Evolutionary conservation across 2,113 vertebrate species (phyloP).

Genomic region (Syngnathoides biaculeatus): DNA sequence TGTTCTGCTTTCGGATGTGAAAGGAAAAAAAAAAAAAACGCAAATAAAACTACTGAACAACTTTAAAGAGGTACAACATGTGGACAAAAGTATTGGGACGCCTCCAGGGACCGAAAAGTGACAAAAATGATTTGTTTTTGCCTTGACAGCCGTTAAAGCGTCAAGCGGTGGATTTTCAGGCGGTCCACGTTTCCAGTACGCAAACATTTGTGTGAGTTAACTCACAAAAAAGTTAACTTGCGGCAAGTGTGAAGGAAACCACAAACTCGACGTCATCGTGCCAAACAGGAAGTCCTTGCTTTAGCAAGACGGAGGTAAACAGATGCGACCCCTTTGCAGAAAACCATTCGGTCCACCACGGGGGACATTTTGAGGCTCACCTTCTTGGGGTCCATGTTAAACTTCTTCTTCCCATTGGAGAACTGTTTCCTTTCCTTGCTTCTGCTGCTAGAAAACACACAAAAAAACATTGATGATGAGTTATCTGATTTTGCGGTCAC

Average conservation of each 20-base stretch:
- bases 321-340: not conserved
- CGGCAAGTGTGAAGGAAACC: not conserved
- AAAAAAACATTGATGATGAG: not conserved
- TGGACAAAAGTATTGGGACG: not conserved
- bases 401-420: constrained; percentile 83
- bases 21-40: not conserved
- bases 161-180: not conserved
- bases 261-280: not conserved
- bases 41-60: not conserved
- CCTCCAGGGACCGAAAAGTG: not conserved
- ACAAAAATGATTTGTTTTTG: not conserved
- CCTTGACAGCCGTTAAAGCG: not conserved
- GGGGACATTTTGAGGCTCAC: constrained; percentile 52
- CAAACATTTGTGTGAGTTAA: not conserved
- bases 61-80: not conserved
- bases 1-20: constrained; percentile 46
- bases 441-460: constrained; percentile 63
- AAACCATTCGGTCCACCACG: not conserved
- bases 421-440: constrained; percentile 76
- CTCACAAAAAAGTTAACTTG: too few relatives aligned
- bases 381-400: constrained; percentile 92
- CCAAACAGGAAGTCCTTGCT: constrained; percentile 1
- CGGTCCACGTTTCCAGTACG: not conserved
- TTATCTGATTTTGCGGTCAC: not conserved
- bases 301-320: not conserved